These are phyloP conservation scores for Strigamia crassipes DNA, from an alignment of 2,888 invertebrate species.

Conservation along the genomic window DNA sequence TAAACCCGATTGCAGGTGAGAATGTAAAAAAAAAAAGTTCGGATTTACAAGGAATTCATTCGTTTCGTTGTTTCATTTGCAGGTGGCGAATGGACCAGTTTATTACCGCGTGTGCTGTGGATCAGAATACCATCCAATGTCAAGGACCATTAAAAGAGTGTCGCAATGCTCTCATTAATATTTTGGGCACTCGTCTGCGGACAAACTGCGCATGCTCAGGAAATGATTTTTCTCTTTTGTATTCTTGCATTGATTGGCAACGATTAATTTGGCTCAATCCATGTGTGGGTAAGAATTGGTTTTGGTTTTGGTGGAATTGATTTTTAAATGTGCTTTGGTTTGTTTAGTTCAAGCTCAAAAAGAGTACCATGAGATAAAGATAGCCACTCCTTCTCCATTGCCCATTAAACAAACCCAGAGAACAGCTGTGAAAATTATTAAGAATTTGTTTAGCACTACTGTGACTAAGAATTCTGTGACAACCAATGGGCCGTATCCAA, in stretches of 20 bases:
- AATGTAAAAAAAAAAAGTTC: too few relatives aligned
- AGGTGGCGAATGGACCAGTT: constrained; percentile 82
- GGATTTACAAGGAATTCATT: too few relatives aligned
- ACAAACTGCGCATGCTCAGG: constrained; percentile 87
- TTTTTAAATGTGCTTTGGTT: neutral
- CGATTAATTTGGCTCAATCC: constrained; percentile 88
- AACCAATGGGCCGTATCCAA: neutral
- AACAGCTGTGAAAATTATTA: neutral
- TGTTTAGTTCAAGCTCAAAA: constrained; percentile 11
- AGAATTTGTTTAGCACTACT: neutral
- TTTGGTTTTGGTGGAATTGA: neutral
- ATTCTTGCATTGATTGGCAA: constrained; percentile 89
- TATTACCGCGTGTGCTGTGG: constrained; percentile 89
- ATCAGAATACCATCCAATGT: constrained; percentile 85
- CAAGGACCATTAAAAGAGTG: constrained; percentile 85
- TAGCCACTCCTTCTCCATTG: neutral
- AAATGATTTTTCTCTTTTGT: constrained; percentile 79
- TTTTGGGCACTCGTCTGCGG: constrained; percentile 84
- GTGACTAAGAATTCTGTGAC: neutral
- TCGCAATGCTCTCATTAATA: constrained; percentile 81
- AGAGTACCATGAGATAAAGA: neutral
- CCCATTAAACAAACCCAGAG: neutral
- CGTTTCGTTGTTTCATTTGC: neutral
- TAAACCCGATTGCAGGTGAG: constrained; percentile 81
- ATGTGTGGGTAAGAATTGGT: constrained; percentile 83